Evolutionary conservation across 2,888 invertebrate genomes (phyloP).

Genomic region (Chymomyza fuscimana): DNA sequence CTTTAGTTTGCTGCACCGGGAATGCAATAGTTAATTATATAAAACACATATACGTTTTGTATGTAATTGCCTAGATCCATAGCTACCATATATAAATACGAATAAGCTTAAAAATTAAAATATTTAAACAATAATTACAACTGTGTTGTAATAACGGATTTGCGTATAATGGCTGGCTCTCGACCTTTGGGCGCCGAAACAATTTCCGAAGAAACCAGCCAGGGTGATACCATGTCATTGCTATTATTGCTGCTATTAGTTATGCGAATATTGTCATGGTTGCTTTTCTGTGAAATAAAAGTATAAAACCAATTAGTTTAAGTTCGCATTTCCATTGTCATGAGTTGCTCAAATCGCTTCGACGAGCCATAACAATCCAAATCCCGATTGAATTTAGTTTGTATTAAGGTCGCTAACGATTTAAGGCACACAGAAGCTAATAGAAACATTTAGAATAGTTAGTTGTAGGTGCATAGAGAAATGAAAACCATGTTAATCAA

Average conservation of each 20-base stretch:
- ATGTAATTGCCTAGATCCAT: constrained; percentile 26
- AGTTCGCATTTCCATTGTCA: constrained; percentile 14
- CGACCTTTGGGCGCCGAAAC: constrained; percentile 84
- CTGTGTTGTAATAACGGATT: constrained; percentile 93
- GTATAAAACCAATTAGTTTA: constrained; percentile 25
- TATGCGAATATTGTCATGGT: constrained; percentile 80
- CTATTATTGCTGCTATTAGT: constrained; percentile 75
- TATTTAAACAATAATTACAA: constrained; percentile 81
- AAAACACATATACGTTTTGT: constrained; percentile 34
- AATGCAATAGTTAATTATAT: constrained; percentile 67
- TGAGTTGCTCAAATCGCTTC: constrained; percentile 3
- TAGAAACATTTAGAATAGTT: constrained; percentile 29
- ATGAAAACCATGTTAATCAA: constrained; percentile 43
- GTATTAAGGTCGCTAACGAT: background rate
- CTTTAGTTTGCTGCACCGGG: constrained; percentile 47
- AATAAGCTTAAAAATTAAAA: constrained; percentile 59
- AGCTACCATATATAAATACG: constrained; percentile 49
- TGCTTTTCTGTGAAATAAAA: constrained; percentile 78
- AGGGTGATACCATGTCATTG: constrained; percentile 87
- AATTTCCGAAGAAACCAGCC: constrained; percentile 89
- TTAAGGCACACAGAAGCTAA: background rate
- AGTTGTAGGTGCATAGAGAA: constrained; percentile 56
- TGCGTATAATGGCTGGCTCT: constrained; percentile 88
- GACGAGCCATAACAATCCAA: background rate
- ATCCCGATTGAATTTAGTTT: background rate